Conservation (phyloP, 2,113 vertebrate species). For the Ceyx melanurus region DNA sequence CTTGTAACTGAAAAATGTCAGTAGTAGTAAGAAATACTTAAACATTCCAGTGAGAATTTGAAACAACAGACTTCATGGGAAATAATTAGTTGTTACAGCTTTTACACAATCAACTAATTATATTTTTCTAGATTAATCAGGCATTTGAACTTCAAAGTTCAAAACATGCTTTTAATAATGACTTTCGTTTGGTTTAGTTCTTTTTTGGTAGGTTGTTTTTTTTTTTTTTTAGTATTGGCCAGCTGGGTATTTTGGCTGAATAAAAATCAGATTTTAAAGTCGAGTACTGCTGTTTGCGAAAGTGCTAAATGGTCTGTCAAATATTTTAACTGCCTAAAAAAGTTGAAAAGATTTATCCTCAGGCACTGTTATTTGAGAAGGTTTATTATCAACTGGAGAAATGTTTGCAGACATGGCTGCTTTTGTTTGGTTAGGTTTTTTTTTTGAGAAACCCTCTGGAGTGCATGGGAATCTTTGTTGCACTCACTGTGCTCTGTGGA, state of each 20-base stretch:
- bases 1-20: neutral
- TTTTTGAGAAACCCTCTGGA: neutral
- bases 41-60: neutral
- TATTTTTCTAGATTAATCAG: neutral
- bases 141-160: neutral
- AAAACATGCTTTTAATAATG: neutral
- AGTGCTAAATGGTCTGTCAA: neutral
- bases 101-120: neutral
- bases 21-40: neutral
- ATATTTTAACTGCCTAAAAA: neutral
- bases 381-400: neutral
- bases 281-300: neutral
- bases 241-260: neutral
- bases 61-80: neutral
- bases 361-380: neutral
- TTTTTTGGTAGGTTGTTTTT: neutral
- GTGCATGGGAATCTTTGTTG: neutral
- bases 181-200: neutral
- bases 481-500: rapidly evolving
- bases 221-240: neutral
- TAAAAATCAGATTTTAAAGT: neutral
- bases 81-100: neutral
- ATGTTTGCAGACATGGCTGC: neutral
- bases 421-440: neutral
- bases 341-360: neutral